phyloP scores from a whole-genome alignment of 2,888 invertebrate species.

The Oligia fasciuncula region DNA sequence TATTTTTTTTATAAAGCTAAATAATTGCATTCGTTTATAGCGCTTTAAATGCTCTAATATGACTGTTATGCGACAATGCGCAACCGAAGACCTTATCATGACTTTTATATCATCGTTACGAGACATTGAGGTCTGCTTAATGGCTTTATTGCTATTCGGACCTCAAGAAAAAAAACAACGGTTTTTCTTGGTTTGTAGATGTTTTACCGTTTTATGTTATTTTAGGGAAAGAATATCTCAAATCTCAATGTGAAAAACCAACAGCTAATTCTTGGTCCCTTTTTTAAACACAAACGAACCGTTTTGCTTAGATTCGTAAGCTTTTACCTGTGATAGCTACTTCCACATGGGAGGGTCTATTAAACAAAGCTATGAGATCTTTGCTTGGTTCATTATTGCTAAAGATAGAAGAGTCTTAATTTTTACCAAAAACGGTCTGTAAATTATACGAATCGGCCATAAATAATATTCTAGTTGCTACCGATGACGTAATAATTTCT shows the following conservation, averaged over 20 bases:
- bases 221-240: background rate
- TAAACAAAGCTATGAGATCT: background rate
- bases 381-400: background rate
- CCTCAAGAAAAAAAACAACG: background rate
- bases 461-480: background rate
- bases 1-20: too few relatives aligned
- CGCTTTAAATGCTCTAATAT: conserved; percentile 9
- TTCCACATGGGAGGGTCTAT: background rate
- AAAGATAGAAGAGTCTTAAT: background rate
- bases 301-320: background rate
- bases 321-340: background rate
- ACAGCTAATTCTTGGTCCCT: background rate
- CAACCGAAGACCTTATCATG: background rate
- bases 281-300: background rate
- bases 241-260: background rate
- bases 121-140: too few relatives aligned
- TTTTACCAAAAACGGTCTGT: background rate
- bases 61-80: background rate
- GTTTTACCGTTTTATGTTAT: background rate
- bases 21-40: background rate
- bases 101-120: background rate
- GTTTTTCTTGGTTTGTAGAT: background rate
- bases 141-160: background rate
- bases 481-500: background rate
- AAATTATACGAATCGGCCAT: background rate